Evolutionary conservation across 2,113 vertebrate species (phyloP).

Genomic region (Pachyramphus minor): DNA sequence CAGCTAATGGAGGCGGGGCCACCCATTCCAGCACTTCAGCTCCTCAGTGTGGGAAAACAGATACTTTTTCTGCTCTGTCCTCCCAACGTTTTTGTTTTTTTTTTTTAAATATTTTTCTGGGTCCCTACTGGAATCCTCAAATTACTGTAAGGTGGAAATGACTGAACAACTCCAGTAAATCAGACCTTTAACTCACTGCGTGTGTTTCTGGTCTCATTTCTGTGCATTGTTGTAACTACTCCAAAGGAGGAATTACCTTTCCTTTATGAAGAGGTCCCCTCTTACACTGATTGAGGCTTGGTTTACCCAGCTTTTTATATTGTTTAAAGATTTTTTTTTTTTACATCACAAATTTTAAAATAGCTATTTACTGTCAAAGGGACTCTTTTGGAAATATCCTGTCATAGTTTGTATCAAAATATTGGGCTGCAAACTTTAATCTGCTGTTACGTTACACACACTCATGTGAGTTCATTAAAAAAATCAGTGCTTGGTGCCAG

Average conservation of each 20-base stretch:
- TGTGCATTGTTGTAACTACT: background rate
- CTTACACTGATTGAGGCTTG: background rate
- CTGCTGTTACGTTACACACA: background rate
- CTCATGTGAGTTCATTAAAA: background rate
- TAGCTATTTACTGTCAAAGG: constrained; percentile 7
- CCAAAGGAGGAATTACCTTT: background rate
- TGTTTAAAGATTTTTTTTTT: background rate
- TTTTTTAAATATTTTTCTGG: background rate
- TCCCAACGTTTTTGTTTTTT: background rate
- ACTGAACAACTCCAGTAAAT: constrained; percentile 27
- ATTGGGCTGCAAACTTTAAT: background rate
- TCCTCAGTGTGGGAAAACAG: background rate
- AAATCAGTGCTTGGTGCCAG: background rate
- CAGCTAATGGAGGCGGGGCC: background rate
- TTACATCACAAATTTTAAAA: background rate
- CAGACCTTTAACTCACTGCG: background rate
- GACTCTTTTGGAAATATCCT: constrained; percentile 19
- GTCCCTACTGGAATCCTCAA: background rate
- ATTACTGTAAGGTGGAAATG: background rate
- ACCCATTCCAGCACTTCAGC: rapidly evolving
- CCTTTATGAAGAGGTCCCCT: background rate
- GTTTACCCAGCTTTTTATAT: constrained; percentile 30
- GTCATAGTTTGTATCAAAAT: background rate
- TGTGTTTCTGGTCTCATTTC: constrained; percentile 24
- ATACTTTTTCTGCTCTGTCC: background rate